Evolutionary conservation across 2,113 vertebrate species (phyloP).

Genomic region (Lagopus leucura): DNA sequence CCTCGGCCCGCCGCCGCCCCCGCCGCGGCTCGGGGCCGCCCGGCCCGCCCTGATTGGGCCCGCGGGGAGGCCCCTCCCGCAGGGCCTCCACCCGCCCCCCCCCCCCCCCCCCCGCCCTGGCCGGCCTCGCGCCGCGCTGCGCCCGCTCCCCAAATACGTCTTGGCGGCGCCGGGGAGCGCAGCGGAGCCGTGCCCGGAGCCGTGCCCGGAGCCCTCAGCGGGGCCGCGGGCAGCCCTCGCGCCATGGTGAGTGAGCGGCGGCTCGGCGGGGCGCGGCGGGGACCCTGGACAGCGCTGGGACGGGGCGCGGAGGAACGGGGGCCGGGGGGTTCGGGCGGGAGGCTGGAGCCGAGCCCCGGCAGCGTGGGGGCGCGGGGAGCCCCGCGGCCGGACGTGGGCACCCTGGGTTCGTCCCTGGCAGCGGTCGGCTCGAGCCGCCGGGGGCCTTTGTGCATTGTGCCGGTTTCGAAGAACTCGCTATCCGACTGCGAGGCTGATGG

Average conservation of each 20-base stretch:
- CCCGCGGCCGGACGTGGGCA: no score
- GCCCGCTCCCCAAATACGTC: not conserved
- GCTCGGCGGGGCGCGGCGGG: no score
- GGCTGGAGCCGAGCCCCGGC: no score
- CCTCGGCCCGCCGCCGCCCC: no score
- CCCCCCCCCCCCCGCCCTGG: not conserved
- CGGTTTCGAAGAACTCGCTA: conserved; percentile 13
- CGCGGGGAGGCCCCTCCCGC: not conserved
- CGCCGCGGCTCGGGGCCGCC: not conserved
- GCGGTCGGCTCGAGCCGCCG: not conserved
- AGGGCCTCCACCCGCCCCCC: not conserved
- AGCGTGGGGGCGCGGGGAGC: no score
- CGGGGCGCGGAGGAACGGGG: not conserved
- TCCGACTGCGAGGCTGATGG: not conserved
- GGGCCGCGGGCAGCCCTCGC: not conserved
- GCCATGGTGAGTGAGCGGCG: not conserved
- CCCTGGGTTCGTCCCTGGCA: not conserved
- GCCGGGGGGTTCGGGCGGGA: no score
- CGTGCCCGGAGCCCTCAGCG: no score
- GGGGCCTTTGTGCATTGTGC: not conserved
- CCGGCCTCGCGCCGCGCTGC: not conserved
- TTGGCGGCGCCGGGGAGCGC: not conserved
- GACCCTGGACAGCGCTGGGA: conserved; percentile 42
- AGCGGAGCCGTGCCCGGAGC: not conserved
- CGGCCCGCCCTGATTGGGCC: conserved; percentile 12